Conservation (phyloP, 2,888 invertebrate species). For the Myopa tessellatipennis region DNA sequence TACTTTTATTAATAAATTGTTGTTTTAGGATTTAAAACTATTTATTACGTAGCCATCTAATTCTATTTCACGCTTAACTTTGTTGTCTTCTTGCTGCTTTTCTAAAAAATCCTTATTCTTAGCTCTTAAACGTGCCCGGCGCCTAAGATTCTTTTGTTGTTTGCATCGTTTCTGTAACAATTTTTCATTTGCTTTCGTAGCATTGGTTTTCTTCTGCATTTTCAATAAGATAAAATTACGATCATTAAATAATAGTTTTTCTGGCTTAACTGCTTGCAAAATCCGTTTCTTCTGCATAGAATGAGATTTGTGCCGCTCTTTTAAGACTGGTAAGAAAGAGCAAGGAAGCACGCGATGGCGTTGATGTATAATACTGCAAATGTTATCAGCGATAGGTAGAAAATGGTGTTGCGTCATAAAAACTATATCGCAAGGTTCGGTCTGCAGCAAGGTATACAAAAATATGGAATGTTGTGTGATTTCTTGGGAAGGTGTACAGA, state of each 20-base stretch:
- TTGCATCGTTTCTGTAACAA: background rate
- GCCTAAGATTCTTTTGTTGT: too few species aligned
- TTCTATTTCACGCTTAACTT: too few species aligned
- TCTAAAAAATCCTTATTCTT: background rate
- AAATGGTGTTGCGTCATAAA: slow-evolving; percentile 55
- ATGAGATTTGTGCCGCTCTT: background rate
- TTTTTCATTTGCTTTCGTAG: background rate
- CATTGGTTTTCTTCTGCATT: background rate
- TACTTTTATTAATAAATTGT: too few species aligned
- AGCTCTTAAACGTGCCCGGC: background rate
- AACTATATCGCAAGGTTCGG: slow-evolving; percentile 50
- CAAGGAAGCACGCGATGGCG: slow-evolving; percentile 56
- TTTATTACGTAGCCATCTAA: too few species aligned
- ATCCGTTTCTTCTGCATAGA: background rate
- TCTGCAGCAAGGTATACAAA: slow-evolving; percentile 51
- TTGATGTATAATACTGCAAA: slow-evolving; percentile 57
- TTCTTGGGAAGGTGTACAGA: slow-evolving; percentile 53
- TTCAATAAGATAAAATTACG: slow-evolving; percentile 17
- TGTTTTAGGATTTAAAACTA: too few species aligned
- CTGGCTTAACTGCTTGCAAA: too few species aligned
- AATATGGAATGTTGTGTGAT: slow-evolving; percentile 51
- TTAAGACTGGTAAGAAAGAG: slow-evolving; percentile 50
- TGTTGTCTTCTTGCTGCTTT: too few species aligned
- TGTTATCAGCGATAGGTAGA: slow-evolving; percentile 53
- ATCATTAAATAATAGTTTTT: background rate